These are phyloP conservation scores for Epinephelus moara DNA, from an alignment of 2,113 vertebrate genomes.

Conservation along the genomic window DNA sequence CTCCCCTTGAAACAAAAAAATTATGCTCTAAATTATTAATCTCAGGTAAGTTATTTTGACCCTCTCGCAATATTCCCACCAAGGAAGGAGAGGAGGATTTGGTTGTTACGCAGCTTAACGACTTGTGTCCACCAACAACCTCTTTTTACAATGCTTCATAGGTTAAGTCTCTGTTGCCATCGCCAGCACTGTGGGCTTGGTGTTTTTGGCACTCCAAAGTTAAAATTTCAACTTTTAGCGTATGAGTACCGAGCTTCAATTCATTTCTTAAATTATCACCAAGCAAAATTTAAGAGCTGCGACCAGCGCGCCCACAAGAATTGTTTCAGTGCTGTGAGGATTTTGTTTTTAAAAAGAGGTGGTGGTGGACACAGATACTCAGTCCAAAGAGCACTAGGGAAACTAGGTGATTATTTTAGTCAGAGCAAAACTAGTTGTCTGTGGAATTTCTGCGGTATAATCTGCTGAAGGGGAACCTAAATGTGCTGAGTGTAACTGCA, in stretches of 20 bases:
- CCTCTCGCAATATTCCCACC: constrained; percentile 25
- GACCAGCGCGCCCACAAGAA: constrained; percentile 66
- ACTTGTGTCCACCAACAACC: constrained; percentile 44
- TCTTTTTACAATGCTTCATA: constrained; percentile 14
- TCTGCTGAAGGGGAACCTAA: constrained; percentile 37
- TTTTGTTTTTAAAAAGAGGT: not conserved
- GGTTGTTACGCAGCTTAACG: constrained; percentile 39
- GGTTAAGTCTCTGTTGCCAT: constrained; percentile 5
- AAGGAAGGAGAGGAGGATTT: constrained; percentile 53
- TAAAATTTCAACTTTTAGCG: constrained; percentile 13
- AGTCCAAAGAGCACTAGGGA: constrained; percentile 25
- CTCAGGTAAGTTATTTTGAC: constrained; percentile 36
- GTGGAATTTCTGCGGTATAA: constrained; percentile 43
- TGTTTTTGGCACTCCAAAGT: constrained; percentile 35
- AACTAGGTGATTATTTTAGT: constrained; percentile 32
- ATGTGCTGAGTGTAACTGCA: constrained; percentile 52
- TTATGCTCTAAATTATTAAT: constrained; percentile 28
- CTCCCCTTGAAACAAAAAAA: constrained; percentile 50
- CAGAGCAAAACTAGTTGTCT: constrained; percentile 44
- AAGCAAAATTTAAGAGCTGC: constrained; percentile 53
- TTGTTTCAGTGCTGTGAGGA: constrained; percentile 39
- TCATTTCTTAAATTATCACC: constrained; percentile 12
- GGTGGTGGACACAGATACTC: constrained; percentile 8
- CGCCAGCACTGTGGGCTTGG: constrained; percentile 41
- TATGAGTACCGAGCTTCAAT: not conserved